Base-by-base conservation (phyloP, 2,797 vertebrate species). In the Acrossocheilus fasciatus region DNA sequence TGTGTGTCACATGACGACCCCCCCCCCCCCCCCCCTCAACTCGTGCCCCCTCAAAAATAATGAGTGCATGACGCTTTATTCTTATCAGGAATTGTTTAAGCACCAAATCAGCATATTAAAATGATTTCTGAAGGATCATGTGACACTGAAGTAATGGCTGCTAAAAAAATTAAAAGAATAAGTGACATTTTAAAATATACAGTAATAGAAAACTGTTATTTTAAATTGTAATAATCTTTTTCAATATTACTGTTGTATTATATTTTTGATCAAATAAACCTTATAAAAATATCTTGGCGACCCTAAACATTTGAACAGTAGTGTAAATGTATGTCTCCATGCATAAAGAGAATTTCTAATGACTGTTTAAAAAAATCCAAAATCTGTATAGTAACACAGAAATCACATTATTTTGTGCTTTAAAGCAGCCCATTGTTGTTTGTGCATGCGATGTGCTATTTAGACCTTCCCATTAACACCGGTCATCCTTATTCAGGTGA, bases 401-500 rank as follows among this genome's bases (percentile, higher is more conserved):
- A 75, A 50, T 50, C 26, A 18, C n/a, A 18, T 50, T 30, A 43
- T 74, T 74, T 50, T 74, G 6, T 18, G 43, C 57, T 50, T n/a
- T 45, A 72, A 43, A 43, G 39, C 69, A 43, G 23, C 20, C 54
- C 9, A 20, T 8, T 57, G 9, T 18, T n/a, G 10, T 10, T 3
- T 36, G 34, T 36, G 34, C 34, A 36, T 36, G 34, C 34, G 3
- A 36, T 36, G 14, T 47, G n/a, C 43, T 74, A 50, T 72, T 26
- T 41, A 34, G 7, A 54, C 23, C 30, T 1, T 57, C n/a, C 41
- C 12, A 74, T 1, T 73, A 39, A 52, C 79, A 36, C 76, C 62
- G 41, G 41, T n/a, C 12, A 59, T 91, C 70, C 74, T 41, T 92
- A 90, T 89, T 76, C 41, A 98, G 97, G 96, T 86, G 96, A 97